Evolutionary conservation across 2,113 vertebrate species (phyloP), one percentile per base, ranked within the genome.

Genomic region (Gobio gobio): DNA sequence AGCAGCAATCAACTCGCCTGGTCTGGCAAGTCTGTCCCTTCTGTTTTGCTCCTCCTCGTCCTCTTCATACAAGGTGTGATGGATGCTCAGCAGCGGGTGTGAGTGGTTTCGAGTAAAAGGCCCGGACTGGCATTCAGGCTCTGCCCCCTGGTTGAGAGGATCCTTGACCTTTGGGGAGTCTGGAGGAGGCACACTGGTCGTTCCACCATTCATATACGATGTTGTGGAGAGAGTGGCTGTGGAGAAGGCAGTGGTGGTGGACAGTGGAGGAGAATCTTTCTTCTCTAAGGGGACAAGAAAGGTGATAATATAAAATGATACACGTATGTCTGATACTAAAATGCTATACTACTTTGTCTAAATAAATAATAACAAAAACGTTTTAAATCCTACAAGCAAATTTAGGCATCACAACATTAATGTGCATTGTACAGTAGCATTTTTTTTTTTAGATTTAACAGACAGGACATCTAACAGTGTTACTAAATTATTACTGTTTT

Each of bases 1-100:
- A 26, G 95, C 95, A 18, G 93, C 88, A 12, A 95, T 95, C 72
- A 95, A 93, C 87, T 95, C 94, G 40, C 91, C 94, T 0, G 93
- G 87, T 88, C 94, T 91, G 89, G 92, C 90, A 58, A 95, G 91
- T 81, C 93, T 90, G 88, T 91, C 90, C 73, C 91, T 88, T 14
- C 90, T 85, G 73, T 88, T 86, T 76, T 91, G 91, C 49, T 93
- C 93, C 70, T 93, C 93, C 22, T 95, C 93, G 64, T 93, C 92
- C 88, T 90, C 88, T 51, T 95, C 93, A 83, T 94, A 95, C 22
- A 95, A 93, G 26, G 93, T 93, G 75, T 91, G 95, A 84, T 92
- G 94, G 81, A 95, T 94, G 85, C 90, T 92, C 83, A 95, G 91
- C 77, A 95, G 92, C 83, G 94, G 92, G 88, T 93, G 94, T 26